Percentiles rank a stretch among this genome's conserved stretches.
Evolutionary conservation across 2,888 invertebrate species (phyloP).

Genomic region (Nomada flava): DNA sequence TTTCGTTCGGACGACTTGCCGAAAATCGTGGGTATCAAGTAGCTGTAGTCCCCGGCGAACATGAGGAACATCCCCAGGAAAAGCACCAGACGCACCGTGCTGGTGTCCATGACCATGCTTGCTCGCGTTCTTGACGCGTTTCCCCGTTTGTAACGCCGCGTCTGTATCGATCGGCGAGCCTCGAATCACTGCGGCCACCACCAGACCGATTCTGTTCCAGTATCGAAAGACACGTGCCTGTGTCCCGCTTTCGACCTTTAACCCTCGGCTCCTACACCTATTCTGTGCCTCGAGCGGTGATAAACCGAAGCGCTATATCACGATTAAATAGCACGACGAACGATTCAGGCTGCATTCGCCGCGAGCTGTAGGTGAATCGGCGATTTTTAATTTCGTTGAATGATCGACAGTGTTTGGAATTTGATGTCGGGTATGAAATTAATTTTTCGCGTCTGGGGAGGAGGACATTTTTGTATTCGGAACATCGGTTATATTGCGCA

Average conservation of each 20-base stretch:
- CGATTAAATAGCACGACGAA: not conserved
- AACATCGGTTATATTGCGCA: no score
- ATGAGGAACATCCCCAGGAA: conserved; percentile 86
- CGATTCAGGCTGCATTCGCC: not conserved
- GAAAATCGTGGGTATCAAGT: conserved; percentile 84
- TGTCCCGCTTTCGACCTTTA: conserved; percentile 47
- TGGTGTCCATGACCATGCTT: conserved; percentile 80
- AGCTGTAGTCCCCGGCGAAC: conserved; percentile 86
- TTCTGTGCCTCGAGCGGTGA: conserved; percentile 6
- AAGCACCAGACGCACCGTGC: conserved; percentile 85
- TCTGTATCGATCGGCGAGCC: conserved; percentile 35
- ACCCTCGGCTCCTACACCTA: conserved; percentile 39
- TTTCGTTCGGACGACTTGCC: conserved; percentile 82
- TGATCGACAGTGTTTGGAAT: no score
- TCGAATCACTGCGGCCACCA: conserved; percentile 46
- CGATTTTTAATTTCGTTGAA: not conserved
- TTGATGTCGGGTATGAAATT: no score
- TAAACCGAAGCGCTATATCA: conserved; percentile 22
- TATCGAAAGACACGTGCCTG: conserved; percentile 31
- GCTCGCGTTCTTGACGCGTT: conserved; percentile 21
- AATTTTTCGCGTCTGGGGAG: no score
- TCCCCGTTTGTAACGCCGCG: conserved; percentile 29
- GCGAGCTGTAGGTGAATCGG: not conserved
- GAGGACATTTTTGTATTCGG: no score
- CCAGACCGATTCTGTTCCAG: conserved; percentile 28